These are phyloP conservation scores for Manduca sexta DNA, from an alignment of 1,140 invertebrate genomes.

Conservation along the genomic window DNA sequence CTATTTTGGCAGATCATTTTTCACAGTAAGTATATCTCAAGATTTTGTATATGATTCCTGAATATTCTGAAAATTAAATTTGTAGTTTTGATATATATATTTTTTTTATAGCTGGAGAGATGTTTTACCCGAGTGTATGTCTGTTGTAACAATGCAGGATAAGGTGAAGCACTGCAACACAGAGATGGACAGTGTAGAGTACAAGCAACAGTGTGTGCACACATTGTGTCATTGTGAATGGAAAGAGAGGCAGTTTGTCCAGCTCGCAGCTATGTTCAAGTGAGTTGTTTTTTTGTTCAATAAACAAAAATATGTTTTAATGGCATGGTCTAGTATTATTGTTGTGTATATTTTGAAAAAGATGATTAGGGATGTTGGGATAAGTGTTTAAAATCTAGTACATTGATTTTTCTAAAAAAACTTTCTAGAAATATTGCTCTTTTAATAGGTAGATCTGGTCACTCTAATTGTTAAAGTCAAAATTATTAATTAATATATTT, in stretches of 20 bases:
- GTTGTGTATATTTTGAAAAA: neutral
- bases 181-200: slow-evolving; percentile 37
- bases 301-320: neutral
- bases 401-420: too few relatives aligned
- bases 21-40: too few relatives aligned
- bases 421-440: too few relatives aligned
- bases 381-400: too few relatives aligned
- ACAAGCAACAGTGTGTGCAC: slow-evolving; percentile 45
- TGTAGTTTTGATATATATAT: neutral
- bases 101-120: slow-evolving; percentile 47
- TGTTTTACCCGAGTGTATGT: slow-evolving; percentile 48
- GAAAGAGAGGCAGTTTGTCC: slow-evolving; percentile 49
- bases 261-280: slow-evolving; percentile 58
- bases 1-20: too few relatives aligned
- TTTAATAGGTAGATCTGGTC: too few relatives aligned
- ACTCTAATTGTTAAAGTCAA: too few relatives aligned
- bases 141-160: slow-evolving; percentile 26
- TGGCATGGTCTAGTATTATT: neutral
- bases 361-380: too few relatives aligned
- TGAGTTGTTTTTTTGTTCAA: slow-evolving; percentile 18
- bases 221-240: slow-evolving; percentile 50
- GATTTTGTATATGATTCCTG: too few relatives aligned
- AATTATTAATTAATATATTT: too few relatives aligned
- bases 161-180: slow-evolving; percentile 44
- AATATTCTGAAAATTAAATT: too few relatives aligned